These are phyloP conservation scores for Toxotes chatareus DNA, from an alignment of 2,113 vertebrate species.

Conservation along the genomic window DNA sequence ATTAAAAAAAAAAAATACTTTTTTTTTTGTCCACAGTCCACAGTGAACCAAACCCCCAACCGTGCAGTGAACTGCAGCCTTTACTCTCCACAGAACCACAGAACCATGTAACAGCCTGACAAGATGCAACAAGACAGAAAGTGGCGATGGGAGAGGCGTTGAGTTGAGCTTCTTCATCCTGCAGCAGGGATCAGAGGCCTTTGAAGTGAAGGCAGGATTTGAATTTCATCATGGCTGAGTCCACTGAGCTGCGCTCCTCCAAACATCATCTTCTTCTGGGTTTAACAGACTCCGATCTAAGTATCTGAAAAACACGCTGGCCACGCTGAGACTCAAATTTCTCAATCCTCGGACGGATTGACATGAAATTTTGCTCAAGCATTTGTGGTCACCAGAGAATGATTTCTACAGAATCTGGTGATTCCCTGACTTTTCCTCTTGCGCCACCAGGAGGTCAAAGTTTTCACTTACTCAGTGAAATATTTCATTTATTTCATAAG, in stretches of 20 bases:
- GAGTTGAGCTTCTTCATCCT: background rate
- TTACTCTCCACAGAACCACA: background rate
- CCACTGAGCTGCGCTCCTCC: background rate
- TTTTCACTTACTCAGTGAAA: too few relatives aligned
- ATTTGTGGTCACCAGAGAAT: too few relatives aligned
- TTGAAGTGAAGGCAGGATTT: constrained; percentile 31
- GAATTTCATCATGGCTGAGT: constrained; percentile 10
- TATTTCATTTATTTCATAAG: too few relatives aligned
- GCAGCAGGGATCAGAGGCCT: constrained; percentile 23
- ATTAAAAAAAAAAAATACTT: too few relatives aligned
- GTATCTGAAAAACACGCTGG: too few relatives aligned
- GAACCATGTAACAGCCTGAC: background rate
- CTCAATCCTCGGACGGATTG: too few relatives aligned
- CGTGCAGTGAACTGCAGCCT: background rate
- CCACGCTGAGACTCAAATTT: too few relatives aligned
- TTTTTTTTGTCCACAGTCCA: background rate
- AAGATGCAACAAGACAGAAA: background rate
- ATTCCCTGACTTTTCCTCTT: too few relatives aligned
- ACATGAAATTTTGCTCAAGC: too few relatives aligned
- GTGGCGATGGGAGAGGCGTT: background rate
- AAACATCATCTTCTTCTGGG: background rate
- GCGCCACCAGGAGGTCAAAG: too few relatives aligned
- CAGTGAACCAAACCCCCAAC: background rate
- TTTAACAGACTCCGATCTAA: background rate
- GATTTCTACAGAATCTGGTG: too few relatives aligned